These are phyloP conservation scores for Raja brachyura DNA, from an alignment of 2,113 vertebrate species.

Conservation along the genomic window DNA sequence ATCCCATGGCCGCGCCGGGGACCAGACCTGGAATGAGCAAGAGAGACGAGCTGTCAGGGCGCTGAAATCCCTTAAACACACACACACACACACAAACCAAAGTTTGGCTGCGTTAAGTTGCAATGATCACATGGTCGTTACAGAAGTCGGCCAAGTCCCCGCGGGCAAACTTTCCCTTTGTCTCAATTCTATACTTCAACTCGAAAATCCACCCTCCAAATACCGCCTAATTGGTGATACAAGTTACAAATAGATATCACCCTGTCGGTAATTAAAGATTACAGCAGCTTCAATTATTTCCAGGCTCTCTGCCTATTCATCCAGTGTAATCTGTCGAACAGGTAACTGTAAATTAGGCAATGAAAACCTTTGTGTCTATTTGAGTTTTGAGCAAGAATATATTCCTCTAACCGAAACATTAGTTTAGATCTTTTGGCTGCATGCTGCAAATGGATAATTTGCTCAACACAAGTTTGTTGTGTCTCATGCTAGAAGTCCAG, in stretches of 20 bases:
- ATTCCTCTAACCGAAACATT: too few relatives aligned
- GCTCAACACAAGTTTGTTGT: neutral
- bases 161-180: neutral
- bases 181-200: neutral
- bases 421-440: neutral
- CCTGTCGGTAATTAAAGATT: neutral
- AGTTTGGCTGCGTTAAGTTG: neutral
- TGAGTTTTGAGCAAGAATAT: neutral
- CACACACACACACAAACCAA: neutral
- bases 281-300: neutral
- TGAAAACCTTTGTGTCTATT: neutral
- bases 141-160: neutral
- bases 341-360: neutral
- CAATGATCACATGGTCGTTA: neutral
- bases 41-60: conserved; percentile 40
- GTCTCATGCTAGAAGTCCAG: neutral
- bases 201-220: neutral
- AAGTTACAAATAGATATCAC: neutral
- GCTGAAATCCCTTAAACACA: too few relatives aligned
- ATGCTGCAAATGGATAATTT: neutral
- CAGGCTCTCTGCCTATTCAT: neutral
- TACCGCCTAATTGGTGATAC: neutral
- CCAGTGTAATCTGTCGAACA: neutral
- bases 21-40: conserved; percentile 9
- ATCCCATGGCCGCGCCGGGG: neutral